Base-by-base conservation (phyloP, 1,140 invertebrate species). In the Meloidogyne exigua region DNA sequence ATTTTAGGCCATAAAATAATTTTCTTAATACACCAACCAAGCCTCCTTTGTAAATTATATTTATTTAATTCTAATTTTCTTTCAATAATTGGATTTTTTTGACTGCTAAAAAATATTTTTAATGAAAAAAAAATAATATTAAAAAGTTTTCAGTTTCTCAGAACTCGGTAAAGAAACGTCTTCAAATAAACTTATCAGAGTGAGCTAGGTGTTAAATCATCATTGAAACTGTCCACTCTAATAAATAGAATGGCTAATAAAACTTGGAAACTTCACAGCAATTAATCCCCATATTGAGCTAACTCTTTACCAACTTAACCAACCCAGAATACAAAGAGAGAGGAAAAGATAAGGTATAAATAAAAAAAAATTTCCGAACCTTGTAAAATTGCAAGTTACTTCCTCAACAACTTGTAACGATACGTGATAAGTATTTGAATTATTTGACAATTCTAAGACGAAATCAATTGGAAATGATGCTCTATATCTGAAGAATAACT, bases 131-230 rank as follows among this genome's bases (percentile, higher is more conserved):
- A 57, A n/a, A 7, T n/a, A n/a, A n/a, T 9, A 9, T 18, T n/a
- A 15, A 32, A 32, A 32, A 32, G 28, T 15, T 57, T n/a, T 57
- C 49, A 57, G 49, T 57, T 57, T 57, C 49, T 57, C 49, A 57
- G 49, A 57, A 57, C 49, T 57, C 49, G 49, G 49, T 57, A 57
- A 57, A 57, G 49, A n/a, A n/a, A n/a, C 5, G 18, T 57, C 49
- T 18, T 57, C 49, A 57, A 21, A n/a, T n/a, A n/a, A n/a, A 57
- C 0, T 57, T 57, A n/a, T 57, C 49, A 57, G 49, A 57, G 49
- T 57, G 49, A 57, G 49, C 49, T 57, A 21, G n/a, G 49, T 57
- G n/a, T n/a, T n/a, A n/a, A 57, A 57, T 57, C 49, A 57, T 57
- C 49, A 57, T 57, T 9, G 49, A 57, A 57, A 57, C 49, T 57